phyloP scores from a whole-genome alignment of 2,113 vertebrate genomes.

The Oostethus manadensis region DNA sequence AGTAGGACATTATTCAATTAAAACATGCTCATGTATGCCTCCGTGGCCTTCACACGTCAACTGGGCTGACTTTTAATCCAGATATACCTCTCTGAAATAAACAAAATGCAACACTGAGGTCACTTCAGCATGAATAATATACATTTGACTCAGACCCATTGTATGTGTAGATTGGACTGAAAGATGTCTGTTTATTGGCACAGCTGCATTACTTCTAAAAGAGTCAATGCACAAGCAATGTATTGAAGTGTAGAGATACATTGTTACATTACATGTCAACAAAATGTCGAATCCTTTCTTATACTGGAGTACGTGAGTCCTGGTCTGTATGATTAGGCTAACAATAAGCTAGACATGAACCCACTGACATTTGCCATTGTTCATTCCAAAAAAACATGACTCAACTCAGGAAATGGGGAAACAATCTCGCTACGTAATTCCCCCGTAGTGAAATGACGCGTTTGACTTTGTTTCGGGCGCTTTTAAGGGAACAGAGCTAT shows the following conservation, averaged over 20 bases:
- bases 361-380: slow-evolving; percentile 36
- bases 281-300: slow-evolving; percentile 16
- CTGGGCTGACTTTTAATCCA: slow-evolving; percentile 1
- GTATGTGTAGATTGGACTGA: slow-evolving; percentile 22
- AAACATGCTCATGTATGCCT: slow-evolving; percentile 13
- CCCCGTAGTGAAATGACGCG: background rate
- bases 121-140: background rate
- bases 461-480: background rate
- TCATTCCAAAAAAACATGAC: slow-evolving; percentile 1
- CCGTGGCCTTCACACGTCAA: slow-evolving; percentile 8
- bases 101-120: background rate
- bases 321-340: slow-evolving; percentile 54
- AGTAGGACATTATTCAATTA: slow-evolving; percentile 15
- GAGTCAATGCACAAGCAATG: background rate
- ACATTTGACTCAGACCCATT: slow-evolving; percentile 4
- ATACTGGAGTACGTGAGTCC: slow-evolving; percentile 22
- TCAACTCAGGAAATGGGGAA: background rate
- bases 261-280: background rate
- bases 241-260: background rate
- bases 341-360: slow-evolving; percentile 68
- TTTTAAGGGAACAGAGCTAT: slow-evolving; percentile 17
- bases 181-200: background rate
- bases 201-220: background rate
- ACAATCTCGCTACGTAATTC: background rate
- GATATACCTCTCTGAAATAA: slow-evolving; percentile 3